phyloP scores from a whole-genome alignment of 2,113 vertebrate genomes.

The Pelodiscus sinensis region DNA sequence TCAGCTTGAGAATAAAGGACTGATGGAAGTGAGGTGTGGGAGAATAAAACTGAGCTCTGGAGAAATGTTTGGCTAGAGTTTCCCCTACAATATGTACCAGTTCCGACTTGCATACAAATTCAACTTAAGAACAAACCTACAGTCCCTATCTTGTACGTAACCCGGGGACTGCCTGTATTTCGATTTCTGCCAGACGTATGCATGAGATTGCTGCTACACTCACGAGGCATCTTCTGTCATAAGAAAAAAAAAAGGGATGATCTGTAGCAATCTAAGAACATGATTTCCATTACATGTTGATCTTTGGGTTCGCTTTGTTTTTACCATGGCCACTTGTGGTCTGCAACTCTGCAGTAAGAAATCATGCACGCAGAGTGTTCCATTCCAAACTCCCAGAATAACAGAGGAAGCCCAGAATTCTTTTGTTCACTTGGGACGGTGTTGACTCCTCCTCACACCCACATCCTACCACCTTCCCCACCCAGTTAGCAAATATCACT shows the following conservation, averaged over 20 bases:
- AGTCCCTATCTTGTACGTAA: too few species aligned
- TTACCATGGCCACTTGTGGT: background rate
- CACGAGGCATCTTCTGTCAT: background rate
- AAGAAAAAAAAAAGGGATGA: background rate
- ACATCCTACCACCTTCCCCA: background rate
- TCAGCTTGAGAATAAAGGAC: too few species aligned
- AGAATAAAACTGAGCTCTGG: too few species aligned
- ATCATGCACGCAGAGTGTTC: background rate
- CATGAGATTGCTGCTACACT: background rate
- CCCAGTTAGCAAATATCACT: background rate
- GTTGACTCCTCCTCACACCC: background rate
- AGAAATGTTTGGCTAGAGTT: too few species aligned
- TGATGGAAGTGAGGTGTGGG: too few species aligned
- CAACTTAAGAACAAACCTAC: too few species aligned
- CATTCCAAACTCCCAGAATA: background rate
- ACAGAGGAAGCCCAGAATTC: background rate
- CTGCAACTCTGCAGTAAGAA: background rate
- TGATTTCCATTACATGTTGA: background rate
- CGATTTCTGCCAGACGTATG: background rate
- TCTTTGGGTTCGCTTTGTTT: background rate
- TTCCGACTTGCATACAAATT: too few species aligned
- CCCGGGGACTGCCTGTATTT: too few species aligned
- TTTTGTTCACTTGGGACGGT: background rate
- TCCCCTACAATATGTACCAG: too few species aligned
- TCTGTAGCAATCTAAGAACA: background rate